phyloP scores from a whole-genome alignment of 2,888 invertebrate genomes.

The Folsomia candida region DNA sequence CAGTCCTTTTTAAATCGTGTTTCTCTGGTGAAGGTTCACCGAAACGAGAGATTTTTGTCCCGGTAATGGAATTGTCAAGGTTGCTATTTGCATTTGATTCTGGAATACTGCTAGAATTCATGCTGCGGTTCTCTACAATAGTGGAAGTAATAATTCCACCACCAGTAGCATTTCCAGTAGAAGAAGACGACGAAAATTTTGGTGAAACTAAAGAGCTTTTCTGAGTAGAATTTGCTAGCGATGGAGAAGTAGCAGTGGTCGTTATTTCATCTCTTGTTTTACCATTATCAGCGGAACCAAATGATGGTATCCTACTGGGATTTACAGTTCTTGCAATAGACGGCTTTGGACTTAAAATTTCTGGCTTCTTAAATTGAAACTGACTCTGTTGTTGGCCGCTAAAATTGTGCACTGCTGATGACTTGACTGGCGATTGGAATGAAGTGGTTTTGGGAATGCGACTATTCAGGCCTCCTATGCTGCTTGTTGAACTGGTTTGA shows the following conservation, averaged over 20 bases:
- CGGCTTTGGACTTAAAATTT: slow-evolving; percentile 15
- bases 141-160: background rate
- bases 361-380: slow-evolving; percentile 12
- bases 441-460: slow-evolving; percentile 19
- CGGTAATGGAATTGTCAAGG: background rate
- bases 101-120: background rate
- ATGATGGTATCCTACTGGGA: slow-evolving; percentile 2
- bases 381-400: too few species aligned
- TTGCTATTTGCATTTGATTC: background rate
- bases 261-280: background rate
- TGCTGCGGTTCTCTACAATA: background rate
- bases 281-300: slow-evolving; percentile 1
- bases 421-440: background rate
- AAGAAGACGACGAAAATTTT: background rate
- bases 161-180: background rate
- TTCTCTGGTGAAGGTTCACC: slow-evolving; percentile 4
- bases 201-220: background rate
- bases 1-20: slow-evolving; percentile 15
- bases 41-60: slow-evolving; percentile 3
- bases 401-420: background rate
- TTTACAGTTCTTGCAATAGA: background rate
- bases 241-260: too few species aligned
- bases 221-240: background rate
- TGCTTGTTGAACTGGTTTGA: background rate
- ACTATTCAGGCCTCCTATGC: background rate